Base-by-base conservation (phyloP, 2,888 invertebrate genomes). In the Nephrotoma guestfalica region DNA sequence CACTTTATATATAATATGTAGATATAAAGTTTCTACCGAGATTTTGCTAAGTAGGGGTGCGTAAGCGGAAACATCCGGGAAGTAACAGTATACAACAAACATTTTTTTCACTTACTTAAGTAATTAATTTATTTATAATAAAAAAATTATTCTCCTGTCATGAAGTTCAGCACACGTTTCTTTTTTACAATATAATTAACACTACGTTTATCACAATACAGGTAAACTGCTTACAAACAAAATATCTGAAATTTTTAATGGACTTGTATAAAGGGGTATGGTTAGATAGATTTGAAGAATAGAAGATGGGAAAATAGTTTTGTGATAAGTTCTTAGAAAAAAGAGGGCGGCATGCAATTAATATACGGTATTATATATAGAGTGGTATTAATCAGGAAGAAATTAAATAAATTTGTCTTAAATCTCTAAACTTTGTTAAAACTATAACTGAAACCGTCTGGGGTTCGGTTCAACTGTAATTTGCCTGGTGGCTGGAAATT, bases 401-500 rank as follows among this genome's bases (percentile, higher is more conserved):
- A 71, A 71, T 71, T 30, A 47, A 47, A 71, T 51, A 7, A 83
- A n/a, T n/a, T 83, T 18, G 51, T 51, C 51, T 7, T 51, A 40
- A 86, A 57, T 51, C 43, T 43, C 85, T 45, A 86, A 88, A 92
- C 92, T 91, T 94, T 96, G 92, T 95, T 96, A 93, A 96, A 96
- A 88, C 95, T 96, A 92, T 96, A 97, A 89, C 96, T 96, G 93
- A 95, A 97, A 89, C 97, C 97, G 90, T 97, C 97, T 71, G 97
- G 97, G 87, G 96, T 96, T 90, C 97, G 93, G 93, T 96, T 97
- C 89, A 97, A 93, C 89, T 95, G 95, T 89, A 97, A 94, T 91
- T 97, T 96, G 88, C 97, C 97, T 43, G 97, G 96, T 86, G 96
- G 96, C 90, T 95, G 95, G 93, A 96, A 96, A 9, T 71, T 71